phyloP scores from a whole-genome alignment of 2,888 invertebrate genomes.

The Tinea pellionella region DNA sequence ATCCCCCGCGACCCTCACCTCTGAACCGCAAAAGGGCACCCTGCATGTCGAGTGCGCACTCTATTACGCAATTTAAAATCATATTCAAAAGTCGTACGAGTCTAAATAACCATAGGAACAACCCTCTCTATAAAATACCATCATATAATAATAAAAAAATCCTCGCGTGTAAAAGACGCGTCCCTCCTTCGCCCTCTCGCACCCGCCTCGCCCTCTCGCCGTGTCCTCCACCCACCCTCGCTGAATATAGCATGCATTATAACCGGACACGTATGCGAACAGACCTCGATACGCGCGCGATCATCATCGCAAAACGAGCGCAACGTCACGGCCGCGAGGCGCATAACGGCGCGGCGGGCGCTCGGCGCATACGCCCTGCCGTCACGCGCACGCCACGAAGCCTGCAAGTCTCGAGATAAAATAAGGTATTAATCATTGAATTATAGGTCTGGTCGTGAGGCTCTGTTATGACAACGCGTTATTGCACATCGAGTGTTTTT shows the following conservation, averaged over 20 bases:
- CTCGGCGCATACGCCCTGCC: not conserved
- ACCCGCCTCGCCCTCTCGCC: not conserved
- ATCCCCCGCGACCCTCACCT: not conserved
- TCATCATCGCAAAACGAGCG: not conserved
- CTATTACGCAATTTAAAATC: conserved; percentile 66
- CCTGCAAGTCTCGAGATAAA: conserved; percentile 62
- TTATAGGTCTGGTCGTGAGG: conserved; percentile 46
- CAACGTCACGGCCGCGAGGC: not conserved
- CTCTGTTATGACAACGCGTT: conserved; percentile 68
- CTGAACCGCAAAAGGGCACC: not conserved
- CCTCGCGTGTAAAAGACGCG: not conserved
- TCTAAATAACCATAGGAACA: conserved; percentile 13
- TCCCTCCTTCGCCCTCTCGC: not conserved
- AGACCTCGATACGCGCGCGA: not conserved
- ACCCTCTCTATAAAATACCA: not conserved
- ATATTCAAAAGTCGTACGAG: conserved; percentile 59
- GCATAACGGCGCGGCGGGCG: not conserved
- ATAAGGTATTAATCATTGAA: conserved; percentile 67
- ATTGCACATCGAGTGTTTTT: conserved; percentile 62
- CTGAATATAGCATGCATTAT: conserved; percentile 4
- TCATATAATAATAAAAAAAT: not conserved
- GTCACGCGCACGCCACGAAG: conserved; percentile 17
- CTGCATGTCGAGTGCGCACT: conserved; percentile 34
- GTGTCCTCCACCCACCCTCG: not conserved
- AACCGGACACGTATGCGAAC: not conserved